Evolutionary conservation across 2,888 invertebrate genomes (phyloP).

Genomic region (Augiades crinisus): DNA sequence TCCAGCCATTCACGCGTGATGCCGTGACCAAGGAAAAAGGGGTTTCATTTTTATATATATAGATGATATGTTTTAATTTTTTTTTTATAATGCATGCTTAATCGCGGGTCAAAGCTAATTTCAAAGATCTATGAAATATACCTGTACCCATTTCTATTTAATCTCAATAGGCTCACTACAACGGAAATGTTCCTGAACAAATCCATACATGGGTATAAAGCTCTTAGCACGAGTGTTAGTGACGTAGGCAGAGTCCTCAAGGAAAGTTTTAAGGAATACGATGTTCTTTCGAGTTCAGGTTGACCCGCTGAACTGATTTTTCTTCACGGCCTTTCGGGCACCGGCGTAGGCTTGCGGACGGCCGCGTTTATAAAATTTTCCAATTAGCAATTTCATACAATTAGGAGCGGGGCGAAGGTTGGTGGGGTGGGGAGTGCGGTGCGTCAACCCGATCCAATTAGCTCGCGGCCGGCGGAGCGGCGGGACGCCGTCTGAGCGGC

Average conservation of each 20-base stretch:
- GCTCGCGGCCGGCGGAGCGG: slow-evolving; percentile 77
- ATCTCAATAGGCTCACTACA: too few relatives aligned
- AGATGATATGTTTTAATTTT: too few relatives aligned
- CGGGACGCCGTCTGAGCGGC: slow-evolving; percentile 70
- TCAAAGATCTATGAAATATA: too few relatives aligned
- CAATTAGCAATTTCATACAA: slow-evolving; percentile 82
- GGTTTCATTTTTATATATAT: too few relatives aligned
- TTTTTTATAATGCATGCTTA: too few relatives aligned
- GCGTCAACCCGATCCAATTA: slow-evolving; percentile 81
- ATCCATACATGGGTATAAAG: too few relatives aligned
- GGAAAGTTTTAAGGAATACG: not conserved
- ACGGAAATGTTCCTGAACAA: too few relatives aligned
- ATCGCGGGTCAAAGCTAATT: too few relatives aligned
- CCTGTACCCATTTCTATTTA: too few relatives aligned
- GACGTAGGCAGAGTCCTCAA: not conserved
- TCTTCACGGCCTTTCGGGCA: slow-evolving; percentile 48
- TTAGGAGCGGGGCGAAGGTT: slow-evolving; percentile 65
- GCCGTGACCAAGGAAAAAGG: too few relatives aligned
- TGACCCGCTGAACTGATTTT: slow-evolving; percentile 52
- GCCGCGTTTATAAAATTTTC: slow-evolving; percentile 80
- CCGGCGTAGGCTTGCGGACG: slow-evolving; percentile 64
- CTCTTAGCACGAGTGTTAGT: too few relatives aligned
- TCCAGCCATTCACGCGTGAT: too few relatives aligned
- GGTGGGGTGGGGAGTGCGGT: slow-evolving; percentile 49
- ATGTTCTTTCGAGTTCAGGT: slow-evolving; percentile 32